Evolutionary conservation across 2,113 vertebrate species (phyloP).

Genomic region (Halcyon senegalensis): DNA sequence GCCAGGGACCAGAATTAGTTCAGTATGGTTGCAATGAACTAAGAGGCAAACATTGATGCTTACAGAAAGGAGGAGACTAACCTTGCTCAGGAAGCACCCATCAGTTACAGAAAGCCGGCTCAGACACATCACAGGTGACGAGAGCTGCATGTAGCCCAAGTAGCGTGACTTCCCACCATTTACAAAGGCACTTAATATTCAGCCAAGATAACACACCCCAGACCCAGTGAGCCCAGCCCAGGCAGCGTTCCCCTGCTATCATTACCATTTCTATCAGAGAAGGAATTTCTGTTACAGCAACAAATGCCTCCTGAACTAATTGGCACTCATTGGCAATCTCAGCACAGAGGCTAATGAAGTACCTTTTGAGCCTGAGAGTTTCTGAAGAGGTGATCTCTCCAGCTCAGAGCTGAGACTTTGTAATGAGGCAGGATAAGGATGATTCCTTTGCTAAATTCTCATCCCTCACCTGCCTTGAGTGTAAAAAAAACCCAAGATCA

Average conservation of each 20-base stretch:
- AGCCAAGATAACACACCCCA: not conserved
- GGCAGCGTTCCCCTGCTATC: not conserved
- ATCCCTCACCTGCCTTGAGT: not conserved
- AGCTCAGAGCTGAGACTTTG: not conserved
- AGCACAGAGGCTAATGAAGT: slow-evolving; percentile 29
- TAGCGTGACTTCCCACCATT: fast-evolving
- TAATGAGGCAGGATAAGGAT: slow-evolving; percentile 32
- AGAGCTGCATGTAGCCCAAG: not conserved
- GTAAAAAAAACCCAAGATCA: not conserved
- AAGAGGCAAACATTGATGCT: not conserved
- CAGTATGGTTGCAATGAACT: not conserved
- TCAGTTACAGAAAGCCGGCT: not conserved
- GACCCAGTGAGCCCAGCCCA: not conserved
- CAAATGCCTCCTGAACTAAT: slow-evolving; percentile 50
- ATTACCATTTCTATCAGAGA: not conserved
- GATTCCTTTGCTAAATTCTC: not conserved
- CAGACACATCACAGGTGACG: not conserved
- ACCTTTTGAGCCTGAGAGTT: slow-evolving; percentile 38
- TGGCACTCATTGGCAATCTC: slow-evolving; percentile 16
- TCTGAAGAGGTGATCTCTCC: slow-evolving; percentile 30
- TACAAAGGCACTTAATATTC: not conserved
- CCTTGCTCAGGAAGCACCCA: not conserved
- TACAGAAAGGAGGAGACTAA: not conserved
- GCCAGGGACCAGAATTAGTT: not conserved
- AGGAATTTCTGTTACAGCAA: not conserved